Percentiles rank a stretch among this genome's conserved stretches.
Conservation (phyloP, 2,888 invertebrate genomes). For the Leptinotarsa rubiginosa region DNA sequence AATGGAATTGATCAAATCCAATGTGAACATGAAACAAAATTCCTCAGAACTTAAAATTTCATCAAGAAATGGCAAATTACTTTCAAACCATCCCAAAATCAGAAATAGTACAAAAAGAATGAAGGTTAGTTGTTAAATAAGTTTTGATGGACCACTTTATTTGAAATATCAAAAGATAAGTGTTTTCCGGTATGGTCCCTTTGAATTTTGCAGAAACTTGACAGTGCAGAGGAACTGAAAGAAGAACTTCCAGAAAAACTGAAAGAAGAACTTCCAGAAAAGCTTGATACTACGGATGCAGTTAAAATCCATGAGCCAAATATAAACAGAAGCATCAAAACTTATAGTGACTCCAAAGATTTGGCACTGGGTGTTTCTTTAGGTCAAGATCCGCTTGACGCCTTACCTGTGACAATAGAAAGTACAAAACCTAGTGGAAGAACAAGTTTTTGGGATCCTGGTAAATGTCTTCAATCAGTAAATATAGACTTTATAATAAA, state of each 20-base stretch:
- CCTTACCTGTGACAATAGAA: constrained; percentile 68
- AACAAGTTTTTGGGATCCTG: constrained; percentile 48
- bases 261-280: constrained; percentile 28
- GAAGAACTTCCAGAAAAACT: constrained; percentile 26
- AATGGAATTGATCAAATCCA: not conserved
- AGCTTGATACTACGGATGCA: constrained; percentile 38
- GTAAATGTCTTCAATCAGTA: constrained; percentile 18
- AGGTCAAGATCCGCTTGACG: constrained; percentile 71
- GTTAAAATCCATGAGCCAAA: constrained; percentile 68
- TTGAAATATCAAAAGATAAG: too few relatives aligned
- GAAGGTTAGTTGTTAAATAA: not conserved
- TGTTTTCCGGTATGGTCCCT: not conserved
- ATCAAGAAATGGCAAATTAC: not conserved
- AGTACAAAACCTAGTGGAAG: constrained; percentile 50
- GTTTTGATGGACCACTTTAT: not conserved
- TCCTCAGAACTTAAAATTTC: not conserved
- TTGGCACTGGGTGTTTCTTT: constrained; percentile 71
- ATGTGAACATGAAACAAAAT: not conserved
- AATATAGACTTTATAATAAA: constrained; percentile 7
- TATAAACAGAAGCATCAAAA: constrained; percentile 60
- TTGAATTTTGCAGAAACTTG: constrained; percentile 32
- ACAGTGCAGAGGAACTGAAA: constrained; percentile 38
- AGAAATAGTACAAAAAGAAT: not conserved
- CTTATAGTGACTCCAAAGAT: constrained; percentile 73
- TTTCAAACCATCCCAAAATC: not conserved